These are phyloP conservation scores for Coracopsis vasa DNA, from an alignment of 2,113 vertebrate species.

Conservation along the genomic window DNA sequence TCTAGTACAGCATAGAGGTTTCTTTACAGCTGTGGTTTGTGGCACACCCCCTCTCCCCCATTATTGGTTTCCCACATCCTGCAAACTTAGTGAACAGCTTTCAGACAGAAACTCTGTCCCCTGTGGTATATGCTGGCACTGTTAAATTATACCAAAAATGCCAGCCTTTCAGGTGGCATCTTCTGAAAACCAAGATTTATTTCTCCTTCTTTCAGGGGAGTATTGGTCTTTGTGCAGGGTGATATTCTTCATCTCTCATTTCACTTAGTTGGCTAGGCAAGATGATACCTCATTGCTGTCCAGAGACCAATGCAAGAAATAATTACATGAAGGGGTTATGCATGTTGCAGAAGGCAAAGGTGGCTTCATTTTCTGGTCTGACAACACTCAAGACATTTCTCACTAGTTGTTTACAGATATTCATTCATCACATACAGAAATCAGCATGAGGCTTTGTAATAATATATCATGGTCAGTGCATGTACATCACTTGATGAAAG, in stretches of 20 bases:
- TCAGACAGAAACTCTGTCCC: not conserved
- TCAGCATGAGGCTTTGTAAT: not conserved
- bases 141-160: not conserved
- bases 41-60: accelerated
- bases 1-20: not conserved
- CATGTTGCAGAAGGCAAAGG: not conserved
- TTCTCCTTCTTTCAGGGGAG: not conserved
- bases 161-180: not conserved
- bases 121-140: not conserved
- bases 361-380: not conserved
- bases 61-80: constrained; percentile 7
- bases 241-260: not conserved
- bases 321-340: not conserved
- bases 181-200: not conserved
- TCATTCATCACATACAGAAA: not conserved
- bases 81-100: not conserved
- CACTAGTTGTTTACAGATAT: not conserved
- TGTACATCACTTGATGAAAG: not conserved
- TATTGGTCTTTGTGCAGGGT: not conserved
- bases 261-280: not conserved
- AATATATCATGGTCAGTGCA: not conserved
- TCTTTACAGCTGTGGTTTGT: constrained; percentile 16
- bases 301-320: not conserved
- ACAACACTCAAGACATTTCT: not conserved
- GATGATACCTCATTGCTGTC: not conserved